Evolutionary conservation across 2,113 vertebrate species (phyloP), one percentile per base, ranked within the genome.

Genomic region (Orthonyx spaldingii): DNA sequence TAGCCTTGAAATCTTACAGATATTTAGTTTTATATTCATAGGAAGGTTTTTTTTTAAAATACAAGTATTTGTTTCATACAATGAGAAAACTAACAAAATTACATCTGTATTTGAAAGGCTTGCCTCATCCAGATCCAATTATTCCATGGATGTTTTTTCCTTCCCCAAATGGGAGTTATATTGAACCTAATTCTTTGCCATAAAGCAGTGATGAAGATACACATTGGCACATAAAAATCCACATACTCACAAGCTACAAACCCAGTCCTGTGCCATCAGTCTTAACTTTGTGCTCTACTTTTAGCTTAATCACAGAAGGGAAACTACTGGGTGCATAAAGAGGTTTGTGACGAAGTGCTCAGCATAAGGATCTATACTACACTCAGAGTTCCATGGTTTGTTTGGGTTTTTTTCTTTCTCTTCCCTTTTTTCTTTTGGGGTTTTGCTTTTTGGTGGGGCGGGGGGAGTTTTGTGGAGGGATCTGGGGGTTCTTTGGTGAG

Each of bases 351-450:
- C 60, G 24, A 87, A 71, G 56, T 35, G 52, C 28, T 92, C 74
- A 53, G 46, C 20, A 2, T 12, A 63, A 79, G 23, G 28, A 87
- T 24, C 37, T 49, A 70, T 18, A 33, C 44, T 30, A 49, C 30
- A 47, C 1, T 22, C 16, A 44, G 9, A 59, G 13, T 16, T 68
- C 32, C 3, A 4, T 1, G 10, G 7, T n/a, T n/a, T n/a, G n/a
- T n/a, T n/a, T n/a, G 17, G 5, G 2, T 5, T 35, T 39, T 61
- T 55, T 57, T 26, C 16, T 10, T 32, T 30, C 33, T 13, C 9
- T 14, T 26, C 10, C 12, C 8, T 42, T 19, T 23, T 35, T 8
- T 19, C 37, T 61, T 33, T 14, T 39, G 16, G 14, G 26, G 13
- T 10, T 63, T 47, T 20, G 23, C 5, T 5, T 59, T 65, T 39